A percentile compares a stretch with the other conserved stretches of the same genome.
These are phyloP conservation scores for Tetropium fuscum DNA, from an alignment of 2,888 invertebrate genomes.

Conservation along the genomic window DNA sequence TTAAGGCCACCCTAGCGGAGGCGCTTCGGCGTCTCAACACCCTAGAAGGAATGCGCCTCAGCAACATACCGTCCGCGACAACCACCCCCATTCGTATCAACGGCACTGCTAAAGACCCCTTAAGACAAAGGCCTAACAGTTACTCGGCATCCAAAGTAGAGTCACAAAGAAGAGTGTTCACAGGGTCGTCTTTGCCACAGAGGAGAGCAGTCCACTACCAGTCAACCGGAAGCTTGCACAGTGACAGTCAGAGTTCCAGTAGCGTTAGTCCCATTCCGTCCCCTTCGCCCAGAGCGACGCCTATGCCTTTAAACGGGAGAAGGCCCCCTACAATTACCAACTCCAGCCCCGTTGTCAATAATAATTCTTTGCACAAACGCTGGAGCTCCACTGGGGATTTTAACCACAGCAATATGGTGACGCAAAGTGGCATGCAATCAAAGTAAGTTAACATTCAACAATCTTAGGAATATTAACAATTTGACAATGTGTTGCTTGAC, in stretches of 20 bases:
- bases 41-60: constrained; percentile 69
- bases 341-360: constrained; percentile 72
- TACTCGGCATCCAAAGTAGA: constrained; percentile 47
- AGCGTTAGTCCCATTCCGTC: constrained; percentile 88
- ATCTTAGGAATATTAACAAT: not conserved
- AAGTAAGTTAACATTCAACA: constrained; percentile 55
- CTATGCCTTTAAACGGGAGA: constrained; percentile 73
- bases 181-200: constrained; percentile 60
- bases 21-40: constrained; percentile 85
- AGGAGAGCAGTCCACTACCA: constrained; percentile 84
- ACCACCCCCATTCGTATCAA: constrained; percentile 67
- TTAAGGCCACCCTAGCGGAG: constrained; percentile 91
- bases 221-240: constrained; percentile 76
- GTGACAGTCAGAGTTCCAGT: constrained; percentile 85
- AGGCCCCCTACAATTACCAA: constrained; percentile 70
- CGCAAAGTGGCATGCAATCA: constrained; percentile 64
- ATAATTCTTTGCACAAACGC: constrained; percentile 73
- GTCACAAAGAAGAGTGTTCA: constrained; percentile 31
- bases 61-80: constrained; percentile 64
- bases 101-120: constrained; percentile 56
- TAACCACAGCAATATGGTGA: constrained; percentile 68
- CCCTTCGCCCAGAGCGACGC: constrained; percentile 79
- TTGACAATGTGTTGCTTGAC: not conserved
- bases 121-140: constrained; percentile 47
- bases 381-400: constrained; percentile 91